These are phyloP conservation scores for Cinclus mexicanus DNA, from an alignment of 2,113 vertebrate genomes.

Conservation along the genomic window DNA sequence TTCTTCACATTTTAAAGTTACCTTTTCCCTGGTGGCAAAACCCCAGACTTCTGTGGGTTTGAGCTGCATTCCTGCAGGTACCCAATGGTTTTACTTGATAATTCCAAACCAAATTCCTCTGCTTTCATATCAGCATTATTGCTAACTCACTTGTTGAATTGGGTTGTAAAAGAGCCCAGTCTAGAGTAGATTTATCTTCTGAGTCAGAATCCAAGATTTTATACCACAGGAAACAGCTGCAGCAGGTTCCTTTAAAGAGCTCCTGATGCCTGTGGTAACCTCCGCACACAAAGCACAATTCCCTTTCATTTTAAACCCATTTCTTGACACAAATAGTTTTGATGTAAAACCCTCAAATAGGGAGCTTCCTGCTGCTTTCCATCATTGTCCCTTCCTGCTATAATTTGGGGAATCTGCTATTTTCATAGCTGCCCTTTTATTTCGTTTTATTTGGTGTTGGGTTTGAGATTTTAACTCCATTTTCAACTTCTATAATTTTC, in stretches of 20 bases:
- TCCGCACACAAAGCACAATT: background rate
- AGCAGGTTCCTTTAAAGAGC: background rate
- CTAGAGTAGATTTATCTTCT: background rate
- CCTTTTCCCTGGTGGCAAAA: background rate
- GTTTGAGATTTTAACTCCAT: background rate
- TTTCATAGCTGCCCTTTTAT: background rate
- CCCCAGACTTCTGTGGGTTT: background rate
- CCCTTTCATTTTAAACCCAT: background rate
- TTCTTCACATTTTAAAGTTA: background rate
- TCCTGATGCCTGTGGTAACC: background rate
- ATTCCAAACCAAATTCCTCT: background rate
- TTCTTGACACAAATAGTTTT: background rate
- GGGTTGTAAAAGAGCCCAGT: background rate
- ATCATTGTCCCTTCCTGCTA: background rate
- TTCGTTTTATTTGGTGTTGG: background rate
- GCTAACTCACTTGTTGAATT: background rate
- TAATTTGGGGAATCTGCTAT: background rate
- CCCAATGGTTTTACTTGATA: background rate
- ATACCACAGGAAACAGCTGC: background rate
- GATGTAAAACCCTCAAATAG: background rate
- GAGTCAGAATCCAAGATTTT: background rate
- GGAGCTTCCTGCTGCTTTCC: slow-evolving; percentile 26
- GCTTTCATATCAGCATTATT: background rate
- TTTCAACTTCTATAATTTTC: background rate
- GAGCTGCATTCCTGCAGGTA: background rate